Base-by-base conservation (phyloP, 2,113 vertebrate genomes). In the Bagarius yarrelli region DNA sequence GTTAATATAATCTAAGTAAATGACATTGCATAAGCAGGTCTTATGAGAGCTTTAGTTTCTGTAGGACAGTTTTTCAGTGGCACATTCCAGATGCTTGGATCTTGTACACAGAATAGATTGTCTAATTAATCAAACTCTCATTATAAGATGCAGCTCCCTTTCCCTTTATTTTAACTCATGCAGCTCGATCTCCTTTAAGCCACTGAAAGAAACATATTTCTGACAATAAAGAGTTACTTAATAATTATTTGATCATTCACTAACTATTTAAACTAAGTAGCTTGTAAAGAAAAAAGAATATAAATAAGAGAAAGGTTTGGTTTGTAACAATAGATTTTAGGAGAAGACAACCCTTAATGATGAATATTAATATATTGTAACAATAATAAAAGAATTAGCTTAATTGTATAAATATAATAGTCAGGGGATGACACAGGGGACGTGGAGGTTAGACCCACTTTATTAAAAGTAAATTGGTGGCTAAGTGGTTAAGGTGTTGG, bases 61-160 rank as follows among this genome's bases (percentile, higher is more conserved):
- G 50, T 56, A 27, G 55, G n/a, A 66, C 18, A 79, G 15, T 30
- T 69, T 40, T 50, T 11, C 32, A 55, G n/a, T 47, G 55, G 59
- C 32, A 56, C 9, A 30, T 70, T 57, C 9, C 34, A 59, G 14
- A 1, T 16, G 57, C n/a, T 30, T 71, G 47, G 36, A 47, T 80
- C 36, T n/a, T 60, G 36, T 50, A 60, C 55, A 14, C 5, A 60
- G n/a, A 61, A 34, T 71, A 11, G 15, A 19, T 50, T 44, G 25
- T 30, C 21, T 44, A 80, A 60, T 47, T 27, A 71, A 71, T 25
- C 64, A 69, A 52, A 80, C 14, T 16, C 53, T 71, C 50, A 56
- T 79, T 67, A 57, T n/a, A 19, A 16, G 8, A 15, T 69, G 36
- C 16, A 27, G 21, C 16, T 27, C 18, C 1, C 2, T 16, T 69